phyloP scores from a whole-genome alignment of 2,888 invertebrate species.

The Spodoptera exigua region DNA sequence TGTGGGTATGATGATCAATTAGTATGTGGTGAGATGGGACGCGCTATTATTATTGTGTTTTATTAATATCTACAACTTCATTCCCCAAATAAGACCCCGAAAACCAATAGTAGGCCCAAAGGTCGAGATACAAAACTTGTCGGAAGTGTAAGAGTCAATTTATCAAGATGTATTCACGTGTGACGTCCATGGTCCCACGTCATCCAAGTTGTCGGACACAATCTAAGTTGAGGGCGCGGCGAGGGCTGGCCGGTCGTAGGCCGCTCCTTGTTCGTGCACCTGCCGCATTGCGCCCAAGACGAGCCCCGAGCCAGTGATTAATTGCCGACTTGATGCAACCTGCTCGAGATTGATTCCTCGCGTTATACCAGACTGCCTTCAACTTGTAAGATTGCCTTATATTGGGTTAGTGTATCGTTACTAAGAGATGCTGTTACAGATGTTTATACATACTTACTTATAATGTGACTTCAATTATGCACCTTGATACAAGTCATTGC shows the following conservation, averaged over 20 bases:
- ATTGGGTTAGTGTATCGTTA: conserved; percentile 31
- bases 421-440: not conserved
- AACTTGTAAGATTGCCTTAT: conserved; percentile 30
- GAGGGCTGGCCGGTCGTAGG: conserved; percentile 2
- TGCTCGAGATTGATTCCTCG: conserved; percentile 45
- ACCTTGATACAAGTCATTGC: too few species aligned
- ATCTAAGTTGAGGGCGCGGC: conserved; percentile 57
- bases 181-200: conserved; percentile 34
- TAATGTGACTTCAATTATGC: too few species aligned
- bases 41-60: too few species aligned
- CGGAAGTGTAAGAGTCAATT: too few species aligned
- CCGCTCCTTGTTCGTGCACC: conserved; percentile 30
- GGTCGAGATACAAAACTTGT: too few species aligned
- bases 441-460: too few species aligned
- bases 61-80: too few species aligned
- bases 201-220: conserved; percentile 63
- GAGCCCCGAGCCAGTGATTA: conserved; percentile 33
- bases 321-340: conserved; percentile 22
- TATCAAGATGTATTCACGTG: too few species aligned
- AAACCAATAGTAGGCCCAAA: too few species aligned
- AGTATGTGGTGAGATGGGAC: too few species aligned
- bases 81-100: too few species aligned
- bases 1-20: too few species aligned
- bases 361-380: conserved; percentile 18
- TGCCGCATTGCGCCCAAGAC: conserved; percentile 39